Evolutionary conservation across 2,113 vertebrate species (phyloP), one percentile per base, ranked within the genome.

Genomic region (Epinephelus lanceolatus): DNA sequence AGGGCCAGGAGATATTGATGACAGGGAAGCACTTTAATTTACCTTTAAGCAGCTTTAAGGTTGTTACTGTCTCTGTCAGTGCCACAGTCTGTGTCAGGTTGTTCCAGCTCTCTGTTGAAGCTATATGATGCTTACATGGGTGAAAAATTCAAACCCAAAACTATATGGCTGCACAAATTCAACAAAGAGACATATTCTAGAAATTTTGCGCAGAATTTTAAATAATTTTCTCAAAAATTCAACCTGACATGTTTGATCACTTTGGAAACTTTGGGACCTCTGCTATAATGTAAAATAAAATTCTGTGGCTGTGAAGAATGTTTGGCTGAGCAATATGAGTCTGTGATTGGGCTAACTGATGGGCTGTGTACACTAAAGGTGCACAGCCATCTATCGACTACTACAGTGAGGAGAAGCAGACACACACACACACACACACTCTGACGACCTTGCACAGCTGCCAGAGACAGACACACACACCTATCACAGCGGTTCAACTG

Each of bases 361-460:
- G 61, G 71, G n/a, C n/a, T n/a, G 67, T 47, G 21, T 53, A 62
- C 49, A 70, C 42, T 70, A 18, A 23, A 76, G 66, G 18, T 37
- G 5, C 27, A 67, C 33, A 18, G 53, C 4, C 37, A 53, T 33
- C 12, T 37, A 52, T 42, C 3, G 8, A 75, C 59, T 33, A 49
- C 45, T 62, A 59, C 25, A 76, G 53, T 62, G 67, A 76, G 18
- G 42, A 78, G 19, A 74, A 27, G 3, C 55, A 73, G 1, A 47
- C 60, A 78, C 57, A 75, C 25, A 30, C 19, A n/a, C 59, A 69
- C 53, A 62, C n/a, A 70, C 53, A 62, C n/a, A 61, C 65, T 79
- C 59, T 82, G 66, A 83, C 42, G 60, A 63, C 13, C 23, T 15
- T 17, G 40, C 52, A 70, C 88, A 91, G 88, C 86, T 88, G 82